Conservation (phyloP, 2,797 vertebrate species). For the Streptopelia turtur region DNA sequence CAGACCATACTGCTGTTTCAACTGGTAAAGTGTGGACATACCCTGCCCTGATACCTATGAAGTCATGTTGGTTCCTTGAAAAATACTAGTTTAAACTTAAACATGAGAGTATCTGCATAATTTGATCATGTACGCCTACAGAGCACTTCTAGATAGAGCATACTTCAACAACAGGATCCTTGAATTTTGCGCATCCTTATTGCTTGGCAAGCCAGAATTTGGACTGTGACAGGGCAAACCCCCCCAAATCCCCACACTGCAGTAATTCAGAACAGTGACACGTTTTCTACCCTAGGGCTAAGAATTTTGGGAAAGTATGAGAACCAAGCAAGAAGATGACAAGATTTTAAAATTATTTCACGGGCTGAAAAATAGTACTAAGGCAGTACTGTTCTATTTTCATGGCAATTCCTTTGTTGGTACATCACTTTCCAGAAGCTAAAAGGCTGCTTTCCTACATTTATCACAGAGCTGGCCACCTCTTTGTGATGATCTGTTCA, state of each 20-base stretch:
- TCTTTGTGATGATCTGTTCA: background rate
- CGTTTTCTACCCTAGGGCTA: background rate
- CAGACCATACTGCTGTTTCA: background rate
- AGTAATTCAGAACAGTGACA: background rate
- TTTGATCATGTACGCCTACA: background rate
- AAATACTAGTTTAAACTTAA: background rate
- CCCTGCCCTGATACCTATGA: background rate
- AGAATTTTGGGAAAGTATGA: background rate
- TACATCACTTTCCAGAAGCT: background rate
- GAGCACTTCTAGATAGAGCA: background rate
- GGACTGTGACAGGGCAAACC: background rate
- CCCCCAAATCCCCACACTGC: background rate
- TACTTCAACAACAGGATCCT: background rate
- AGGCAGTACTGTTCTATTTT: background rate
- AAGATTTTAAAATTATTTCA: background rate
- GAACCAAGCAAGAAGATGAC: background rate
- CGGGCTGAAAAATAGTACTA: background rate
- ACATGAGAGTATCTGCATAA: background rate
- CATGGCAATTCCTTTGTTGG: background rate
- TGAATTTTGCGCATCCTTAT: background rate
- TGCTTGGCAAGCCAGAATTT: background rate
- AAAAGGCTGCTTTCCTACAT: background rate
- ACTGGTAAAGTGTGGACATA: background rate
- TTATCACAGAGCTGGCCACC: background rate
- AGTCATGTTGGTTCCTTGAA: background rate